phyloP scores from a whole-genome alignment of 2,113 vertebrate species.

The Antechinus flavipes region DNA sequence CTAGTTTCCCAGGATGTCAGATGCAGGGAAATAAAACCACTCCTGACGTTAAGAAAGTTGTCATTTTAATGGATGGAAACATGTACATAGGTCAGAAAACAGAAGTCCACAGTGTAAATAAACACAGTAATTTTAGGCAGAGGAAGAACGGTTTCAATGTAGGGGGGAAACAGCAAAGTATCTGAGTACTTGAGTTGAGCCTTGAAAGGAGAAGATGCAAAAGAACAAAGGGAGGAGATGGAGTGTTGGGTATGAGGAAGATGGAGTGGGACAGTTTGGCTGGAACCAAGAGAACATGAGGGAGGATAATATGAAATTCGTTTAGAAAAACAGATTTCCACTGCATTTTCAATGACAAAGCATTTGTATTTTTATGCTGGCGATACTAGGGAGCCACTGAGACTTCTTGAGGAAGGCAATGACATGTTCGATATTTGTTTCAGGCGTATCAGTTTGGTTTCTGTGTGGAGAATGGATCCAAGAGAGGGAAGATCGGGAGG shows the following conservation, averaged over 20 bases:
- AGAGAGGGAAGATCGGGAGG: background rate
- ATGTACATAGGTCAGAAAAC: background rate
- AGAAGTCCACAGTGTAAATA: background rate
- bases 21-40: background rate
- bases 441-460: background rate
- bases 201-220: background rate
- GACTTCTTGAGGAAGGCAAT: background rate
- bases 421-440: background rate
- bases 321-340: background rate
- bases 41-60: background rate
- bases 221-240: background rate
- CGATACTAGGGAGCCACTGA: background rate
- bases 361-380: background rate
- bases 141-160: background rate
- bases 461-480: background rate
- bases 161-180: background rate
- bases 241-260: background rate
- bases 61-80: background rate
- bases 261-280: background rate
- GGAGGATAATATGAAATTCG: background rate
- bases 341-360: background rate
- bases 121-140: background rate
- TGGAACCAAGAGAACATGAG: no score
- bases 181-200: background rate
- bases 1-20: background rate